A percentile compares a stretch with the other conserved stretches of the same genome.
phyloP scores from a whole-genome alignment of 2,888 invertebrate genomes.

The Rhogogaster chlorosoma region DNA sequence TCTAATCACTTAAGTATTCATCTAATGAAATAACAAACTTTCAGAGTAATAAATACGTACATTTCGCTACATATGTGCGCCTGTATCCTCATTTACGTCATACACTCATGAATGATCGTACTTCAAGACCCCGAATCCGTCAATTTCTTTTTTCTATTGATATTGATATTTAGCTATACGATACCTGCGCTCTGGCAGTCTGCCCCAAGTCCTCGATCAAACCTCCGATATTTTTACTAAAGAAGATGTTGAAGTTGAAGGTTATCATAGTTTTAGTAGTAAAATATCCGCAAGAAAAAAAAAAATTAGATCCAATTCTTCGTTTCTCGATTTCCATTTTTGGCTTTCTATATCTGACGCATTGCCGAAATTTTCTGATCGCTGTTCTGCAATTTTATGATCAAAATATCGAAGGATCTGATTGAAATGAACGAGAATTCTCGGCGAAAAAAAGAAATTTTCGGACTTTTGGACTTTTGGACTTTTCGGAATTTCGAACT shows the following conservation, averaged over 20 bases:
- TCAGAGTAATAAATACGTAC: too few species aligned
- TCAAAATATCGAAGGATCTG: too few species aligned
- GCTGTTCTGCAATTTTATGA: not conserved
- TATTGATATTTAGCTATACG: not conserved
- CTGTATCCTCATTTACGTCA: slow-evolving; percentile 6
- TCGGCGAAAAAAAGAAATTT: too few species aligned
- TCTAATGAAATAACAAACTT: not conserved
- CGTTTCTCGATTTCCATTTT: not conserved
- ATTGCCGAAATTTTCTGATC: too few species aligned
- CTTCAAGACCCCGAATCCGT: not conserved
- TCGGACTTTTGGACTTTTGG: too few species aligned
- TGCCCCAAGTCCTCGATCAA: not conserved
- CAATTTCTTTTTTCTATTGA: slow-evolving; percentile 4
- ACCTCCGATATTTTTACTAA: not conserved
- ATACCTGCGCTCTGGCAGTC: not conserved
- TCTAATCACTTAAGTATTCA: not conserved
- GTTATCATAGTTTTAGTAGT: not conserved
- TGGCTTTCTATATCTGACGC: not conserved
- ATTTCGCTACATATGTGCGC: too few species aligned
- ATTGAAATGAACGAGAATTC: too few species aligned
- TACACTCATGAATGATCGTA: slow-evolving; percentile 1
- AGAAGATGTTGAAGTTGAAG: not conserved
- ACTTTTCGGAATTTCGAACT: too few species aligned
- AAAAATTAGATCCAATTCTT: not conserved
- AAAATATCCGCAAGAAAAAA: not conserved